Conservation (phyloP, 2,888 invertebrate species). For the Diarsia brunnea region DNA sequence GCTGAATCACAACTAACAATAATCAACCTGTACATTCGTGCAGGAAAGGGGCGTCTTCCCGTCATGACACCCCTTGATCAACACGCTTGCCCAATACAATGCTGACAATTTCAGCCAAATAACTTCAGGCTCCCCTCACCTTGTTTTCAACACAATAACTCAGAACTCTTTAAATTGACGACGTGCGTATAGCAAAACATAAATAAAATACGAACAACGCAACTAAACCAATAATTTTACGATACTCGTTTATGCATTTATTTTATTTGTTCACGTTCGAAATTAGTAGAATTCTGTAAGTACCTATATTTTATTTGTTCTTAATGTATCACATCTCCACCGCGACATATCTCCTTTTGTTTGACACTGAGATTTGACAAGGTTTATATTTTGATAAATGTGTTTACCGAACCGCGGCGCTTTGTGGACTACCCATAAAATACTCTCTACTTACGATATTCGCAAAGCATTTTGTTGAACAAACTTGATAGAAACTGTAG, state of each 20-base stretch:
- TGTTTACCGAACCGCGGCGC: constrained; percentile 74
- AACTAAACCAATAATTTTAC: constrained; percentile 42
- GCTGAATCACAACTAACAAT: neutral
- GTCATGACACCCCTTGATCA: neutral
- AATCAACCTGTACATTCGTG: neutral
- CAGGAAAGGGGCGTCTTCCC: neutral
- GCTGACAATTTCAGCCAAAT: neutral
- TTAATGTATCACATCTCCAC: constrained; percentile 44
- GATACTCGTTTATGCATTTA: constrained; percentile 30
- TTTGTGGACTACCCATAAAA: constrained; percentile 65
- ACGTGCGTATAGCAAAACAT: constrained; percentile 8
- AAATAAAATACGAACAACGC: constrained; percentile 20
- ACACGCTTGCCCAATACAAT: neutral
- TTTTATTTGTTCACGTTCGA: constrained; percentile 43
- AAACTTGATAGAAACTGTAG: constrained; percentile 44
- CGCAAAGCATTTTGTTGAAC: constrained; percentile 64
- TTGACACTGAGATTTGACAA: constrained; percentile 68
- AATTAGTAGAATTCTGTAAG: constrained; percentile 41
- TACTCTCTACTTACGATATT: constrained; percentile 67
- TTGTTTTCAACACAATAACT: neutral
- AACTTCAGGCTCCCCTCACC: neutral
- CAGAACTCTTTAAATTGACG: too few relatives aligned
- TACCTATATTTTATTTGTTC: constrained; percentile 34
- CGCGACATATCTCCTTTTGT: constrained; percentile 53
- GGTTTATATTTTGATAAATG: constrained; percentile 77